A percentile compares a stretch with the other conserved stretches of the same genome.
phyloP scores from a whole-genome alignment of 2,888 invertebrate species.

The Mythimna vitellina region DNA sequence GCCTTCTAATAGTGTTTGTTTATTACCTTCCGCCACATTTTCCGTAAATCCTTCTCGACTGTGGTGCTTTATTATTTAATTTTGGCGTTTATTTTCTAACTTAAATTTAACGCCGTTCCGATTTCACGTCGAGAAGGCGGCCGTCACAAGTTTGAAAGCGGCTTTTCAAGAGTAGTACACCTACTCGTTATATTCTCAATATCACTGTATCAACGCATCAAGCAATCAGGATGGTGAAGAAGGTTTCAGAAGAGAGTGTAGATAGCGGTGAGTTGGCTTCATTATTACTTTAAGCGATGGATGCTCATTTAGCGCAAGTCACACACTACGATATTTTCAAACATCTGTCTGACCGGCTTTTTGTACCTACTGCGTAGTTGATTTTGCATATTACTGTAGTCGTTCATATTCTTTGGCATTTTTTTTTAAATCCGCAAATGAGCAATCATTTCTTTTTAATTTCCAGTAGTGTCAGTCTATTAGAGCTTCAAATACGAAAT shows the following conservation, averaged over 20 bases:
- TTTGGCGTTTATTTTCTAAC: constrained; percentile 82
- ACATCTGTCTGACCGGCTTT: constrained; percentile 67
- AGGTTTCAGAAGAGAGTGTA: constrained; percentile 90
- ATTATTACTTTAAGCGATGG: constrained; percentile 40
- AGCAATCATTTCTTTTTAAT: constrained; percentile 20
- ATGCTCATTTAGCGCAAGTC: constrained; percentile 52
- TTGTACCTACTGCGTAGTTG: constrained; percentile 71
- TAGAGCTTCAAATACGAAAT: constrained; percentile 51
- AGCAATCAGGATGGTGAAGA: constrained; percentile 89
- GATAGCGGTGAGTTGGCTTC: constrained; percentile 87
- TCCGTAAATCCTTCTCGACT: constrained; percentile 88
- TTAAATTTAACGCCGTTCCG: constrained; percentile 85
- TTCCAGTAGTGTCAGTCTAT: constrained; percentile 18
- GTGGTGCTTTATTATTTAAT: constrained; percentile 85
- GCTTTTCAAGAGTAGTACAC: constrained; percentile 89
- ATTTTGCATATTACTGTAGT: constrained; percentile 52
- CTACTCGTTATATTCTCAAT: constrained; percentile 85
- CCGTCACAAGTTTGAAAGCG: constrained; percentile 90
- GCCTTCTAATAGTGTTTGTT: constrained; percentile 90
- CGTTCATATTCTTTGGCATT: background rate
- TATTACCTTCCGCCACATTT: constrained; percentile 87
- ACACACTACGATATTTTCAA: constrained; percentile 54
- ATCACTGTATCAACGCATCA: constrained; percentile 85
- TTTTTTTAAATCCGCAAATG: constrained; percentile 31
- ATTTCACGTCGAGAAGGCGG: constrained; percentile 90